These are phyloP conservation scores for Dolichomitus sp. DNA, from an alignment of 2,888 invertebrate species.

Conservation along the genomic window DNA sequence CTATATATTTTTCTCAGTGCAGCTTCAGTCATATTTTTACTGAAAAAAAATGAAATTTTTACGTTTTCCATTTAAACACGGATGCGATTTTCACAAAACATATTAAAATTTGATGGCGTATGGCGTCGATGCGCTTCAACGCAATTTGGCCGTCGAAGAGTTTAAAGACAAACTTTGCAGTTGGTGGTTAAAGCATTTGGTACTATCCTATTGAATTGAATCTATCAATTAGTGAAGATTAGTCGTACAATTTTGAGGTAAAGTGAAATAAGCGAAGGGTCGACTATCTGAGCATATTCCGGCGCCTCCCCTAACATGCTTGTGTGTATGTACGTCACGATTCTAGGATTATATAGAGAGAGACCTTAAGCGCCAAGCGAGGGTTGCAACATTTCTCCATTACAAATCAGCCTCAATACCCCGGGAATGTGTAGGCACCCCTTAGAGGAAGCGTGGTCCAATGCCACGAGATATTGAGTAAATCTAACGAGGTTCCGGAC, in stretches of 20 bases:
- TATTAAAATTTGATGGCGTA: background rate
- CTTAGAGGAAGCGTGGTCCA: constrained; percentile 9
- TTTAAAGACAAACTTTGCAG: no score
- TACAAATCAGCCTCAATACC: constrained; percentile 18
- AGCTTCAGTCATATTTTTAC: no score
- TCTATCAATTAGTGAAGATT: background rate
- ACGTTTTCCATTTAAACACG: no score
- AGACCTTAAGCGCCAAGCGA: background rate
- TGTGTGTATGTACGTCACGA: constrained; percentile 39
- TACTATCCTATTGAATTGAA: background rate
- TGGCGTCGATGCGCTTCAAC: background rate
- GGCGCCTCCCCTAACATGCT: background rate
- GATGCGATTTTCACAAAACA: no score
- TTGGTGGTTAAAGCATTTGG: background rate
- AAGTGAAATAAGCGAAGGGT: constrained; percentile 17
- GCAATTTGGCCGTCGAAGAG: background rate
- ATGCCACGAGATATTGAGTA: constrained; percentile 73
- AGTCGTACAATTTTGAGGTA: background rate
- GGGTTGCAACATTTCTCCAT: constrained; percentile 40
- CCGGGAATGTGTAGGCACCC: background rate
- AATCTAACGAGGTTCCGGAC: constrained; percentile 74
- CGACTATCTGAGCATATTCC: background rate
- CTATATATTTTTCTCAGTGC: no score
- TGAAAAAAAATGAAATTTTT: no score
- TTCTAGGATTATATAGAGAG: constrained; percentile 49